phyloP scores from a whole-genome alignment of 2,888 invertebrate species.

The Volucella inanis region DNA sequence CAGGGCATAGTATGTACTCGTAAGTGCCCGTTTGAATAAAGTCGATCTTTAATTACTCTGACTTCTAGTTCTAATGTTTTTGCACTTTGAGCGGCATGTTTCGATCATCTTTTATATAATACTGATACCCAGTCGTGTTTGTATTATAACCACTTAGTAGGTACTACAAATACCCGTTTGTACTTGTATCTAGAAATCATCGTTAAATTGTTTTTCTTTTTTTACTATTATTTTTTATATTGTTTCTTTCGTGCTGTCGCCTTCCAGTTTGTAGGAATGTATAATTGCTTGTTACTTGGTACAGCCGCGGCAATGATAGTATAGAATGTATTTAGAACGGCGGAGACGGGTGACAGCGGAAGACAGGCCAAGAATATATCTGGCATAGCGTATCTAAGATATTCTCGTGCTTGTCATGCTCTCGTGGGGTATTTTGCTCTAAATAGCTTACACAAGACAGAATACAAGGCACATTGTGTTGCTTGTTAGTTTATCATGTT shows the following conservation, averaged over 20 bases:
- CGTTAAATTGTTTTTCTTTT: constrained; percentile 5
- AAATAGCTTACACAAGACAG: constrained; percentile 18
- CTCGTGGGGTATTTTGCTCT: not conserved
- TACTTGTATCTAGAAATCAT: constrained; percentile 39
- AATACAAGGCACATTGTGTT: constrained; percentile 15
- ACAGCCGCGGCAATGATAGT: constrained; percentile 35
- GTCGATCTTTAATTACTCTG: constrained; percentile 42
- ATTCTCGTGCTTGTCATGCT: not conserved
- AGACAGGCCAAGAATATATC: constrained; percentile 21
- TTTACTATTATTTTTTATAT: constrained; percentile 38
- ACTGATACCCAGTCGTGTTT: not conserved
- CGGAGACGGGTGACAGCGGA: not conserved
- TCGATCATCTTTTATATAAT: constrained; percentile 37
- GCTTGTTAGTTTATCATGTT: constrained; percentile 28
- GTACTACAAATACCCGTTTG: constrained; percentile 5
- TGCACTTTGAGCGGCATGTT: constrained; percentile 28
- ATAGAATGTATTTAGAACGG: constrained; percentile 44
- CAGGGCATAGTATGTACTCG: too few relatives aligned
- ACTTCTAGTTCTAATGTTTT: constrained; percentile 33
- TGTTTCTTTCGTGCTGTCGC: not conserved
- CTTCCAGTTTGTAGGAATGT: constrained; percentile 31
- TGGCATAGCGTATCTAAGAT: not conserved
- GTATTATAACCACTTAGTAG: constrained; percentile 33
- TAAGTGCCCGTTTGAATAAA: not conserved
- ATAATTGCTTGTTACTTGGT: constrained; percentile 32